Base-by-base conservation (phyloP, 2,888 invertebrate genomes). In the Uloborus plumipes region DNA sequence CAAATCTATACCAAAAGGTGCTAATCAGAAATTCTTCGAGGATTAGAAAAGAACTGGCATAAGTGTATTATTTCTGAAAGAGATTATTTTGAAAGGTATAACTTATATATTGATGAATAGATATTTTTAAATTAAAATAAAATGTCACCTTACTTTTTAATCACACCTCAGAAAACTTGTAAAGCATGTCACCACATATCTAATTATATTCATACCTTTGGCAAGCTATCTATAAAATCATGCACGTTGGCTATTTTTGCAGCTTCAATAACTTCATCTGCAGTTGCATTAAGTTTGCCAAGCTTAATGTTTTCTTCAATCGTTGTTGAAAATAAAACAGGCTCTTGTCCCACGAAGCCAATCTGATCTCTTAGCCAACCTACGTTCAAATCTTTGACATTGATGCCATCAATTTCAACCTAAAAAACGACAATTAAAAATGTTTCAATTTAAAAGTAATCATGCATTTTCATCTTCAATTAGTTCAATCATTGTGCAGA, bases 171-270 rank as follows among this genome's bases (percentile, higher is more conserved):
- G 2, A 4, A 26, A 26, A 26, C n/a, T n/a, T n/a, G 4, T 26
- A 26, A 26, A 26, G n/a, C n/a, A n/a, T 26, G 2, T 26, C 26
- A 26, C 26, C n/a, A 26, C 4, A 26, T 26, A 4, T 26, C 26
- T 2, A 26, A 26, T 3, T 26, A 11, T 39, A 39, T 39, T 39
- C 49, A 49, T 67, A 81, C 84, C 22, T 62, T 51, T 2, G 86
- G 86, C 7, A 86, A 66, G 11, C 70, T 67, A 16, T 55, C 50
- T 87, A 94, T 94, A 88, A 94, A 94, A 85, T 92, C 92, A 87
- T 94, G 94, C 78, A 94, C 94, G 87, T 94, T 93, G 2, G 94
- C 94, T 87, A 93, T 92, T 87, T 91, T 92, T 1, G 94, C 93
- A 0, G 94, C 94, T 26, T 90, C 90, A 86, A 93, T 91, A 82